Conservation (phyloP, 1,140 invertebrate genomes). For the Anthonomus grandis region DNA sequence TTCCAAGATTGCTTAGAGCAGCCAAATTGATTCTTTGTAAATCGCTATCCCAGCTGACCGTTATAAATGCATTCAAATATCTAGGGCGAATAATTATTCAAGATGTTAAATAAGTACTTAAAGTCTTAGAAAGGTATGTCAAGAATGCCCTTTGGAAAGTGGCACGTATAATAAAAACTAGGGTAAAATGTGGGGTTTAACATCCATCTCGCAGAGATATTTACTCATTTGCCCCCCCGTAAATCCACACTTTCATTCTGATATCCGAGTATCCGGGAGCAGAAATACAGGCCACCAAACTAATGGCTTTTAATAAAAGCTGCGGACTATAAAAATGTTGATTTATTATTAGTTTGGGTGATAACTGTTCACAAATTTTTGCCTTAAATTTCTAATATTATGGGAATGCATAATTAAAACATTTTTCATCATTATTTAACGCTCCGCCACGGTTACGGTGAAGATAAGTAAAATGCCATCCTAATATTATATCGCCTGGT, state of each 20-base stretch:
- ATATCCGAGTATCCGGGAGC: slow-evolving; percentile 22
- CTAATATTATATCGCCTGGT: slow-evolving; percentile 20
- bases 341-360: slow-evolving; percentile 47
- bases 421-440: slow-evolving; percentile 45
- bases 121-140: too few species aligned
- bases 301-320: slow-evolving; percentile 50
- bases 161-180: slow-evolving; percentile 8
- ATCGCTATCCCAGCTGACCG: too few species aligned
- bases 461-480: slow-evolving; percentile 24
- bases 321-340: slow-evolving; percentile 48
- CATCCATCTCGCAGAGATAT: slow-evolving; percentile 19
- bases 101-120: too few species aligned
- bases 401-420: slow-evolving; percentile 47
- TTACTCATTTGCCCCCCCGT: slow-evolving; percentile 25
- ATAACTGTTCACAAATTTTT: slow-evolving; percentile 46
- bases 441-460: slow-evolving; percentile 13
- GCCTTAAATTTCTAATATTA: slow-evolving; percentile 39
- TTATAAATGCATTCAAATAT: too few species aligned
- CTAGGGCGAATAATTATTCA: too few species aligned
- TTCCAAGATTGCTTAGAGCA: too few species aligned
- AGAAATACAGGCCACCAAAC: slow-evolving; percentile 38
- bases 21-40: too few species aligned
- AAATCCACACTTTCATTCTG: slow-evolving; percentile 23
- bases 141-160: too few species aligned
- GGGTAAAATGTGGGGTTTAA: slow-evolving; percentile 14